A percentile compares a stretch with the other conserved stretches of the same genome.
Evolutionary conservation across 2,113 vertebrate species (phyloP).

Genomic region (Indicator indicator): DNA sequence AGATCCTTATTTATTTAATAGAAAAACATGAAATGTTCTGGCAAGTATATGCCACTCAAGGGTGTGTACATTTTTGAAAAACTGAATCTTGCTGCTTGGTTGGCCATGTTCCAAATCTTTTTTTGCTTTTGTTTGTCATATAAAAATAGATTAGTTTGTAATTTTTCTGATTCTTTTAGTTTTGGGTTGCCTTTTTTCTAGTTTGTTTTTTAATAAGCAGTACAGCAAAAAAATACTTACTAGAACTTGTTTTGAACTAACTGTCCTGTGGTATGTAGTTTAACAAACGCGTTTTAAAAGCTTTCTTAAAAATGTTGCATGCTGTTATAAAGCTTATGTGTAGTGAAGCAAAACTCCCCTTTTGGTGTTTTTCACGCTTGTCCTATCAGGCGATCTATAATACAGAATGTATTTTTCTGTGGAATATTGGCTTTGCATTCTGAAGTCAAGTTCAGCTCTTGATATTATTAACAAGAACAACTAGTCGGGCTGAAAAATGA

Average conservation of each 20-base stretch:
- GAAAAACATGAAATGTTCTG: background rate
- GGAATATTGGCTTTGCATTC: background rate
- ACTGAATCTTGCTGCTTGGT: rapidly evolving
- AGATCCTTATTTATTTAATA: background rate
- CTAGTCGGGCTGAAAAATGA: background rate
- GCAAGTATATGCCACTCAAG: background rate
- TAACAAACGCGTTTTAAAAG: background rate
- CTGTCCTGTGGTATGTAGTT: background rate
- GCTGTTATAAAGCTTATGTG: background rate
- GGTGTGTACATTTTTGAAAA: background rate
- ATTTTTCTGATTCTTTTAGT: background rate
- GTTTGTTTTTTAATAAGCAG: background rate
- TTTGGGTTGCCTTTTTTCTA: background rate
- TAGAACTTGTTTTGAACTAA: background rate
- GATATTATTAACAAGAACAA: background rate
- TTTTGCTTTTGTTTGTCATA: background rate
- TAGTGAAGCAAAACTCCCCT: background rate
- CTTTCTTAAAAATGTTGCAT: background rate
- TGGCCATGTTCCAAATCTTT: background rate
- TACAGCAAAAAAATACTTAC: background rate
- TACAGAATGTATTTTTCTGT: background rate
- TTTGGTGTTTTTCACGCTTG: background rate
- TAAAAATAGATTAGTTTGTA: background rate
- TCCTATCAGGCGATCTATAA: background rate
- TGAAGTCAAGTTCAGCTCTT: background rate